Evolutionary conservation across 92 coral and sea anemone species (phyloP).

Genomic region (Siderastrea radians): DNA sequence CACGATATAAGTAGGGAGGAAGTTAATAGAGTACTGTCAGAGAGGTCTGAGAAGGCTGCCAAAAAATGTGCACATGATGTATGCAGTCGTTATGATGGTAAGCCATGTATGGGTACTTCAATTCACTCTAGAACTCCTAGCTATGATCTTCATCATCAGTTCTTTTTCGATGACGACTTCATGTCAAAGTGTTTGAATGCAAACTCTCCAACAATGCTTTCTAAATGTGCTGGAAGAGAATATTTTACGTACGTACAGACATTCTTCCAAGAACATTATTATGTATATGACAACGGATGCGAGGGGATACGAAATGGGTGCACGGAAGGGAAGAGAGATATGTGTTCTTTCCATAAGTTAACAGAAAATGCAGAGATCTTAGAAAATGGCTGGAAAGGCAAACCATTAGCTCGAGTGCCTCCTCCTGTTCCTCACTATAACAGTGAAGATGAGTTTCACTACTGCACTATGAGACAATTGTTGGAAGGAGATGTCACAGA

Average conservation of each 20-base stretch:
- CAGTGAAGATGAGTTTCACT: no score
- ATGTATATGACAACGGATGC: conserved; percentile 50
- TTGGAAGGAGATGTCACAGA: conserved; percentile 24
- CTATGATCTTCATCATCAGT: conserved; percentile 24
- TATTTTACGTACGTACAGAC: conserved; percentile 26
- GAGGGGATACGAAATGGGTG: conserved; percentile 60
- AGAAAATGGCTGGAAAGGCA: conserved; percentile 46
- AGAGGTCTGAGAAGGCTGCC: conserved; percentile 8
- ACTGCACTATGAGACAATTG: conserved; percentile 20
- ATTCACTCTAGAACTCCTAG: conserved; percentile 24
- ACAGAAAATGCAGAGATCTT: conserved; percentile 25
- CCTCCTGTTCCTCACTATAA: conserved; percentile 53
- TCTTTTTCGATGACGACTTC: conserved; percentile 58
- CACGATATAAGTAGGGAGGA: conserved; percentile 29
- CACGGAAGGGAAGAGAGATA: background rate
- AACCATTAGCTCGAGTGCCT: conserved; percentile 41
- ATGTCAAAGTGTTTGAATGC: conserved; percentile 56
- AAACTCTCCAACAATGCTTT: conserved; percentile 12
- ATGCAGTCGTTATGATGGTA: conserved; percentile 26
- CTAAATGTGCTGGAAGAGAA: conserved; percentile 54
- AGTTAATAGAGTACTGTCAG: conserved; percentile 15
- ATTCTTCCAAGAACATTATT: conserved; percentile 27
- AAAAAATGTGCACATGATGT: conserved; percentile 40
- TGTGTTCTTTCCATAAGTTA: conserved; percentile 28
- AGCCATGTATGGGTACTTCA: conserved; percentile 56